Evolutionary conservation across 2,797 vertebrate genomes (phyloP).

Genomic region (Mareca strepera): DNA sequence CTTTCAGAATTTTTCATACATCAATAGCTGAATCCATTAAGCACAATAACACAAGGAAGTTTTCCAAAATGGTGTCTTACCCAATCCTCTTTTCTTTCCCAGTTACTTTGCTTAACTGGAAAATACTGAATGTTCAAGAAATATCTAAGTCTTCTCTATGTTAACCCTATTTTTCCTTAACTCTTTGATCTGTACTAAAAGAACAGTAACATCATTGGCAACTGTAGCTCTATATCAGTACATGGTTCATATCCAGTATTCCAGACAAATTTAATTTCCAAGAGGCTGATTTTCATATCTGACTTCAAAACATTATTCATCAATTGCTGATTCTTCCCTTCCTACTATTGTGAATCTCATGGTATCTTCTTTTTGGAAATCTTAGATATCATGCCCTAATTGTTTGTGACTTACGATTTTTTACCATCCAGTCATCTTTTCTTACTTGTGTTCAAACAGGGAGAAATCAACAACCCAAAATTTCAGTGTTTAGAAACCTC

Average conservation of each 20-base stretch:
- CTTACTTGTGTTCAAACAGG: not conserved
- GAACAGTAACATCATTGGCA: not conserved
- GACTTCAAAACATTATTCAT: not conserved
- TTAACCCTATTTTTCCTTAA: not conserved
- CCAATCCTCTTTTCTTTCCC: not conserved
- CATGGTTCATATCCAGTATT: not conserved
- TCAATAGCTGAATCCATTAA: not conserved
- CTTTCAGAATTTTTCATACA: not conserved
- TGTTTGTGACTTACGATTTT: not conserved
- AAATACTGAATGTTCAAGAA: not conserved
- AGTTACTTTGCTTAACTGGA: not conserved
- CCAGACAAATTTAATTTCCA: not conserved
- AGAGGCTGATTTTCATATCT: not conserved
- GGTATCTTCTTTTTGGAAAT: not conserved
- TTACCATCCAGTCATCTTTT: not conserved
- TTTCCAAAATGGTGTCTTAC: not conserved
- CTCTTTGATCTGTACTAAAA: not conserved
- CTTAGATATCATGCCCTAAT: not conserved
- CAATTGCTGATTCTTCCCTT: not conserved
- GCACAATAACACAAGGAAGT: not conserved
- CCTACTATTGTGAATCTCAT: not conserved
- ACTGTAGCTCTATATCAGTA: not conserved
- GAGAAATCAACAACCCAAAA: not conserved
- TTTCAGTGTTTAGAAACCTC: not conserved
- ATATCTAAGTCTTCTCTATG: not conserved